Evolutionary conservation across 2,888 invertebrate species (phyloP).

Genomic region (Lepidonotus clava): DNA sequence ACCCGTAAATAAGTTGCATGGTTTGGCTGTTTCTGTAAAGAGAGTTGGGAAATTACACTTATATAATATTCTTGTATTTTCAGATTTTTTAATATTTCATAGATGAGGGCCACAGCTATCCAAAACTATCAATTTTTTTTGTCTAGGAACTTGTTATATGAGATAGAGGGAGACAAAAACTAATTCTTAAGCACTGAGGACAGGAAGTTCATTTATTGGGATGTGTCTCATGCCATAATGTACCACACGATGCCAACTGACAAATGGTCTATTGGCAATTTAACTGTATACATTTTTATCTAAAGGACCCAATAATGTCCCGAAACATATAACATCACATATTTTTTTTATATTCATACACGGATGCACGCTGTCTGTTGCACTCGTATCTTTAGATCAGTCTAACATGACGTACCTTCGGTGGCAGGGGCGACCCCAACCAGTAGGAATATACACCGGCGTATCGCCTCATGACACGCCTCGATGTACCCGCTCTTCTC

Average conservation of each 20-base stretch:
- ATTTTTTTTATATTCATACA: no score
- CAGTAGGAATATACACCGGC: conserved; percentile 82
- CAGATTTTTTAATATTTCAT: neutral
- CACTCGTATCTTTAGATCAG: no score
- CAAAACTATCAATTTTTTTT: neutral
- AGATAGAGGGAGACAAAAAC: neutral
- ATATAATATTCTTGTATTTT: neutral
- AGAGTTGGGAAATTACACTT: neutral
- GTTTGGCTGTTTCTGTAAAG: neutral
- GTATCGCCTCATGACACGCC: conserved; percentile 81
- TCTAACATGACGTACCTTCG: conserved; percentile 64
- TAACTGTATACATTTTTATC: no score
- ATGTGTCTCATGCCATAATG: no score
- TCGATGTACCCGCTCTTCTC: conserved; percentile 68
- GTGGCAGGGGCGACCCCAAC: conserved; percentile 81
- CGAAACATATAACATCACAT: no score
- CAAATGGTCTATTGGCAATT: no score
- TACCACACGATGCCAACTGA: no score
- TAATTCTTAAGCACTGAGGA: no score
- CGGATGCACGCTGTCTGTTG: no score
- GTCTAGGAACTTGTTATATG: neutral
- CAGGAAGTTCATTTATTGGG: no score
- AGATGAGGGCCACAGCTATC: neutral
- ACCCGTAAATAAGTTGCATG: conserved; percentile 11
- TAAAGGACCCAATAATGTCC: no score